phyloP scores from a whole-genome alignment of 2,113 vertebrate genomes.

The Epinephelus fuscoguttatus region DNA sequence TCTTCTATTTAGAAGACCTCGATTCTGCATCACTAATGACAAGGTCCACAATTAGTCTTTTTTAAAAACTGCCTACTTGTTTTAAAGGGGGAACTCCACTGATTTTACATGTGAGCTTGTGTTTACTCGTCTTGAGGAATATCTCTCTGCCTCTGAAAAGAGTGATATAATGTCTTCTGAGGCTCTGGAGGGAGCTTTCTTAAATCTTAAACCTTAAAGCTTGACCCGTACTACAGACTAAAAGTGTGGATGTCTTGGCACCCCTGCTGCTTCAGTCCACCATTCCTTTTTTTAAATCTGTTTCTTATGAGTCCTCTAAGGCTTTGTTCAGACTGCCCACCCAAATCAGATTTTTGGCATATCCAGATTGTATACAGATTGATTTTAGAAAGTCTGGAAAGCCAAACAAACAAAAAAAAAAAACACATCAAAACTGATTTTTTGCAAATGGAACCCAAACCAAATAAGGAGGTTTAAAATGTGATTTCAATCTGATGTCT shows the following conservation, averaged over 20 bases:
- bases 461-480: no score
- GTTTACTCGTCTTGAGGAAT: neutral
- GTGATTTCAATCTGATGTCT: no score
- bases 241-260: neutral
- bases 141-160: neutral
- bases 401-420: no score
- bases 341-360: no score
- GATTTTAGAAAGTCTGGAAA: no score
- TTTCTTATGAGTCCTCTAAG: neutral
- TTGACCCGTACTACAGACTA: neutral
- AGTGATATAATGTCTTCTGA: neutral
- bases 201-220: neutral
- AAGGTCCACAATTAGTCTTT: neutral
- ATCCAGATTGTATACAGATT: no score
- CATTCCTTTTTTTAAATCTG: neutral
- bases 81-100: neutral
- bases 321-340: no score
- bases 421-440: no score
- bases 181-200: neutral
- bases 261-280: neutral
- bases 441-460: no score
- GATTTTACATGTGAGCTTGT: neutral
- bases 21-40: neutral
- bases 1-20: neutral
- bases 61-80: neutral